A percentile compares a stretch with the other conserved stretches of the same genome.
Evolutionary conservation across 1,140 invertebrate genomes (phyloP).

Genomic region (Plutomurus gul): DNA sequence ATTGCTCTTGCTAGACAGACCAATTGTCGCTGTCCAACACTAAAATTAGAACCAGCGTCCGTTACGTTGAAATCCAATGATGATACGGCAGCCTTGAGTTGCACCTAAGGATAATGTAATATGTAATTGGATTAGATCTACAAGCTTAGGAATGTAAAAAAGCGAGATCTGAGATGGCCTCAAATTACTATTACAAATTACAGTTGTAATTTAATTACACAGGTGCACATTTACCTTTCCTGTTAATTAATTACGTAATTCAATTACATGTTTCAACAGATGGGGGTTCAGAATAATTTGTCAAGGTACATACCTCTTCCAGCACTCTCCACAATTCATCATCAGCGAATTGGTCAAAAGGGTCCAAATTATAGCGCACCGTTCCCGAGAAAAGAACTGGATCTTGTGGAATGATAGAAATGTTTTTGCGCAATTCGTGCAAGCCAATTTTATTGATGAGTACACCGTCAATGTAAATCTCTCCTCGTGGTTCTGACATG

Average conservation of each 20-base stretch:
- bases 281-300: constrained; percentile 50
- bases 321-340: constrained; percentile 78
- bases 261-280: no score
- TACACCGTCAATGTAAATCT: constrained; percentile 64
- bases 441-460: constrained; percentile 60
- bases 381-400: constrained; percentile 77
- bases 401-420: constrained; percentile 75
- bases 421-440: constrained; percentile 67
- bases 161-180: neutral
- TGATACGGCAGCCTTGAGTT: constrained; percentile 55
- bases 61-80: constrained; percentile 56
- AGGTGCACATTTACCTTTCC: no score
- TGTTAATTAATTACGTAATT: no score
- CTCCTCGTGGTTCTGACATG: constrained; percentile 68
- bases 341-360: constrained; percentile 78
- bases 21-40: constrained; percentile 62
- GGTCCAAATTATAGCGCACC: constrained; percentile 81
- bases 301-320: constrained; percentile 66
- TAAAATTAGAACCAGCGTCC: constrained; percentile 60
- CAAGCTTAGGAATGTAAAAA: neutral
- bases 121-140: no score
- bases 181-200: neutral
- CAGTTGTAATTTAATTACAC: no score
- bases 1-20: constrained; percentile 62
- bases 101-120: constrained; percentile 52